Evolutionary conservation across 2,797 vertebrate genomes (phyloP).

Genomic region (Leptatherina wallacei): DNA sequence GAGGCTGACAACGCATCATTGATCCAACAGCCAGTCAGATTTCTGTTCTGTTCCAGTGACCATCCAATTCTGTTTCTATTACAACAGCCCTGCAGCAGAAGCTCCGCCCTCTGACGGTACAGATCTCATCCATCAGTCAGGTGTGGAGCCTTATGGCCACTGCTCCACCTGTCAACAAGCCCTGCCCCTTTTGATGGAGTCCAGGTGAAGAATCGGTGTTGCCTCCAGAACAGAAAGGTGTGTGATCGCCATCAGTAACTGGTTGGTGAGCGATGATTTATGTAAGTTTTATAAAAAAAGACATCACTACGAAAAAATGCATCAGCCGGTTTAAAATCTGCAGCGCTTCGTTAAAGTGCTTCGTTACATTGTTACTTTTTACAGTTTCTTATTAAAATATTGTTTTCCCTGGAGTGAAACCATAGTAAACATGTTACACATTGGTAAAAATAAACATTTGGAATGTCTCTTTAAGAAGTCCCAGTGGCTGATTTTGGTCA

Average conservation of each 20-base stretch:
- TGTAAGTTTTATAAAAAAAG: slow-evolving; percentile 81
- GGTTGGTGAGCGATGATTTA: slow-evolving; percentile 66
- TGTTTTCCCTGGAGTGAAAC: slow-evolving; percentile 88
- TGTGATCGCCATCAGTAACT: slow-evolving; percentile 47
- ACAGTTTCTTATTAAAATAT: slow-evolving; percentile 89
- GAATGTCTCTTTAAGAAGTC: slow-evolving; percentile 94
- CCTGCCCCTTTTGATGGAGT: slow-evolving; percentile 40
- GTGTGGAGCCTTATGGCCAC: slow-evolving; percentile 11
- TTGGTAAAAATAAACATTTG: slow-evolving; percentile 91
- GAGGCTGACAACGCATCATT: background rate
- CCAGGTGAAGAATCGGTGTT: slow-evolving; percentile 20
- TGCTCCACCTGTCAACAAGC: slow-evolving; percentile 10
- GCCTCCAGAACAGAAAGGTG: slow-evolving; percentile 29
- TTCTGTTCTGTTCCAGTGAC: background rate
- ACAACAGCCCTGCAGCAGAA: slow-evolving; percentile 1
- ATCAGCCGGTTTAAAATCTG: slow-evolving; percentile 85
- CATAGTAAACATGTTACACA: slow-evolving; percentile 90
- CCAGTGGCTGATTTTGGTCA: slow-evolving; percentile 93
- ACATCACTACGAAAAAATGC: slow-evolving; percentile 87
- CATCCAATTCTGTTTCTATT: background rate
- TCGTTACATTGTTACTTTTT: slow-evolving; percentile 85
- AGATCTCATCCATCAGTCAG: slow-evolving; percentile 20
- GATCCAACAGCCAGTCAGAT: slow-evolving; percentile 1
- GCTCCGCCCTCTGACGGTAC: slow-evolving; percentile 2
- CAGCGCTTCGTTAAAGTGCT: slow-evolving; percentile 88